Percentiles rank a stretch among this genome's conserved stretches.
These are phyloP conservation scores for Brachyrhaphis roseni DNA, from an alignment of 2,797 vertebrate species.

Conservation along the genomic window DNA sequence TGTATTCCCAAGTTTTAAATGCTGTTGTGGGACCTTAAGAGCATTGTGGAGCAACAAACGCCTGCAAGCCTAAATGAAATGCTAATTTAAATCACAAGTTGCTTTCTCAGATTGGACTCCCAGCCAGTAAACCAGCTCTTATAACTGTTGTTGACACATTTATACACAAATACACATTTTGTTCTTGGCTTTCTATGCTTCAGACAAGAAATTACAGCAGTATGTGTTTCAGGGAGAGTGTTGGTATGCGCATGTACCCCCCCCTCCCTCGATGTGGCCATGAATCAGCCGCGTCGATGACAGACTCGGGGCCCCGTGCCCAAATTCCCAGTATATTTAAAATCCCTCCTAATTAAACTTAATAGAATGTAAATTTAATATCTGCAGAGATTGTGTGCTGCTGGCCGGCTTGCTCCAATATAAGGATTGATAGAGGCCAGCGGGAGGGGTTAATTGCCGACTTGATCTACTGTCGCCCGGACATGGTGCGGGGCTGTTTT, in stretches of 20 bases:
- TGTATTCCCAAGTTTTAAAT: not conserved
- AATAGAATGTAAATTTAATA: conserved; percentile 90
- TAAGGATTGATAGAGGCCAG: conserved; percentile 84
- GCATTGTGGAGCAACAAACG: not conserved
- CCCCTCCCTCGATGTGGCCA: conserved; percentile 36
- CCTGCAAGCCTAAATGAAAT: not conserved
- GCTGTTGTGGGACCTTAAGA: not conserved
- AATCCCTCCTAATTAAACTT: conserved; percentile 87
- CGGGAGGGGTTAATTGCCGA: conserved; percentile 84
- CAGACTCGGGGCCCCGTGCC: conserved; percentile 74
- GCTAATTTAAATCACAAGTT: not conserved
- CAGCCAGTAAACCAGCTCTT: conserved; percentile 2
- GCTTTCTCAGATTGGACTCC: not conserved
- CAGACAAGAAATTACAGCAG: conserved; percentile 20
- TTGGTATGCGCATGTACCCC: conserved; percentile 20
- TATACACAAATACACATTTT: conserved; percentile 15
- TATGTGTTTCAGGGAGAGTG: conserved; percentile 9
- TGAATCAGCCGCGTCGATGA: conserved; percentile 76
- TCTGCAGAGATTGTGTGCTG: conserved; percentile 76
- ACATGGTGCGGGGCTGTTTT: conserved; percentile 80
- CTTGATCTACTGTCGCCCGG: conserved; percentile 85
- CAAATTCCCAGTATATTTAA: conserved; percentile 84
- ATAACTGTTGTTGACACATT: conserved; percentile 8
- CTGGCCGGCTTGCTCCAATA: conserved; percentile 71
- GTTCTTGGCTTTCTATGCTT: not conserved